These are phyloP conservation scores for Cerastis leucographa DNA, from an alignment of 2,888 invertebrate genomes.

Conservation along the genomic window DNA sequence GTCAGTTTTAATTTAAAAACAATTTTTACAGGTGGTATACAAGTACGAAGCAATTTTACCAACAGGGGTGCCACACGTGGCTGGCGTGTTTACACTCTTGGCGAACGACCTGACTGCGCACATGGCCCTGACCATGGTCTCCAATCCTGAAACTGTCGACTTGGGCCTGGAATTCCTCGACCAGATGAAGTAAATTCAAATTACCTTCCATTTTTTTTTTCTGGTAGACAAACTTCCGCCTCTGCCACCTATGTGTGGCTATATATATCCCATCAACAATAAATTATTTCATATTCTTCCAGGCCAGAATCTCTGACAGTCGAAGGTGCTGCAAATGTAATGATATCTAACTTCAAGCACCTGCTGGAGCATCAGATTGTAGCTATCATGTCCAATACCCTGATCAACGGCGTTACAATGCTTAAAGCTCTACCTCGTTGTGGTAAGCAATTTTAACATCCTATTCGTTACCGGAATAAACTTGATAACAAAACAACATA, in stretches of 20 bases:
- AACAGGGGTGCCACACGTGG: slow-evolving; percentile 68
- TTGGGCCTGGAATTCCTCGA: slow-evolving; percentile 75
- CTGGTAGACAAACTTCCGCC: not conserved
- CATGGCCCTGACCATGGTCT: slow-evolving; percentile 70
- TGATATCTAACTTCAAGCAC: slow-evolving; percentile 80
- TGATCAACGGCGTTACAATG: slow-evolving; percentile 73
- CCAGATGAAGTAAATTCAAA: slow-evolving; percentile 74
- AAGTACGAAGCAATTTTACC: slow-evolving; percentile 74
- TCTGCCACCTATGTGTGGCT: not conserved
- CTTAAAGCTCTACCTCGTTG: slow-evolving; percentile 76
- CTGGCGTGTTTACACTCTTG: slow-evolving; percentile 73
- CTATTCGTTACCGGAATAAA: not conserved
- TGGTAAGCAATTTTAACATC: slow-evolving; percentile 68
- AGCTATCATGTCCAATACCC: slow-evolving; percentile 76
- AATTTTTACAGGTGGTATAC: slow-evolving; percentile 73
- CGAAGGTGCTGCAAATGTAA: slow-evolving; percentile 79
- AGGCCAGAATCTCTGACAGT: slow-evolving; percentile 81
- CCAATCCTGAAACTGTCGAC: slow-evolving; percentile 72
- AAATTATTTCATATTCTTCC: slow-evolving; percentile 47
- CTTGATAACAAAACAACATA: not conserved
- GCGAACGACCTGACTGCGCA: slow-evolving; percentile 78
- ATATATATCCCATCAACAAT: not conserved
- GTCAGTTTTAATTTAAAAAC: not conserved
- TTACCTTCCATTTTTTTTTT: not conserved
- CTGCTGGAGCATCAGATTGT: slow-evolving; percentile 79